Base-by-base conservation (phyloP, 2,797 vertebrate species). In the Artibeus lituratus region DNA sequence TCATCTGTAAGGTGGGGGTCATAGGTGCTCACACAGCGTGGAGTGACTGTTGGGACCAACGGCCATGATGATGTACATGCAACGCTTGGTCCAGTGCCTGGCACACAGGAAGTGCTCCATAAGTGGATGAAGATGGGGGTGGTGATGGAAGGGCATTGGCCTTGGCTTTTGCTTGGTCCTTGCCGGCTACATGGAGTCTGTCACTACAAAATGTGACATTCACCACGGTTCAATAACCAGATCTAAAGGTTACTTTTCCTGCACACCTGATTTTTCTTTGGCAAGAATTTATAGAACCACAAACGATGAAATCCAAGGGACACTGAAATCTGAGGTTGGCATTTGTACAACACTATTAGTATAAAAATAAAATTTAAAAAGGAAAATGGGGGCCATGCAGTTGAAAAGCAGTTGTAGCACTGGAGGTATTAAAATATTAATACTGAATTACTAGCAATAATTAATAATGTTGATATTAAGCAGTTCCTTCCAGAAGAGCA, bases 11-110 rank as follows among this genome's bases (percentile, higher is more conserved):
- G 55, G 32, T 6, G 78, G 24, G 18, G 12, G 10, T 51, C 15
- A 35, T 15, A 1, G 3, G 55, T n/a, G 16, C 78, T 72, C 24
- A 32, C 7, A 8, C 0, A 1, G 2, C 22, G 21, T 0, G n/a
- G 53, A 65, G n/a, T 12, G 47, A 10, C 55, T 9, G 14, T 39
- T 32, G 70, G 19, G 24, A 59, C 18, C 37, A 62, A 35, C 32
- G 2, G 29, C 32, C 32, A 6, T 11, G 37, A 10, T 3, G 70
- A 18, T n/a, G 12, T 65, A 62, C 1, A 15, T 19, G 5, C 24
- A 4, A 16, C 15, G 42, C 24, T 21, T 22, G 62, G 44, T 10
- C 59, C 32, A 16, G 73, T 39, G 29, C 59, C 59, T 62, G 29
- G 59, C 59, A 62, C 29, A 3, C 7, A 65, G 62, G 29, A 65